Conservation (phyloP, 2,888 invertebrate genomes). For the Pecten maximus region DNA sequence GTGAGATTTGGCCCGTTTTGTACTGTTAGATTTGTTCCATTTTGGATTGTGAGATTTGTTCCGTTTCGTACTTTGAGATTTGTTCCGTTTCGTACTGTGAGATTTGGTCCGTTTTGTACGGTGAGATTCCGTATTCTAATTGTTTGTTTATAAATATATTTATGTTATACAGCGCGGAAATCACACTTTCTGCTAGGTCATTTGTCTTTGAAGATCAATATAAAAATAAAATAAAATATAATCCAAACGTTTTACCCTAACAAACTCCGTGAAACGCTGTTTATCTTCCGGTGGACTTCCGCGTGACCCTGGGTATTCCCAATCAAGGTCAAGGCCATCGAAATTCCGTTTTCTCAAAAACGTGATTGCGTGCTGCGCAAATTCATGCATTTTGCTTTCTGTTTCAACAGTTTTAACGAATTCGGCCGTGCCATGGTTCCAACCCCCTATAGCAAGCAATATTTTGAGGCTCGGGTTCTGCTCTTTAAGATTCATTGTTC, state of each 20-base stretch:
- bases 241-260: neutral
- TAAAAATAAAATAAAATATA: too few relatives aligned
- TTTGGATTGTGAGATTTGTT: too few relatives aligned
- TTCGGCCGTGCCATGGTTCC: constrained; percentile 93
- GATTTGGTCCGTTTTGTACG: too few relatives aligned
- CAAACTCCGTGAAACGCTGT: constrained; percentile 64
- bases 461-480: constrained; percentile 89
- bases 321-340: constrained; percentile 94
- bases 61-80: too few relatives aligned
- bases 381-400: constrained; percentile 62
- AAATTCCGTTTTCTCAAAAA: constrained; percentile 85
- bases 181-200: too few relatives aligned
- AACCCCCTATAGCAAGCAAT: constrained; percentile 93
- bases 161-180: too few relatives aligned
- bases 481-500: constrained; percentile 88
- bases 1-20: too few relatives aligned
- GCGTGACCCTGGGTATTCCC: constrained; percentile 90
- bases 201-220: too few relatives aligned
- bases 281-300: constrained; percentile 77
- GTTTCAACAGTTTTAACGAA: constrained; percentile 73
- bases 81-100: too few relatives aligned
- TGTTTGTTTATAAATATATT: too few relatives aligned
- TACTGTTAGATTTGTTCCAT: too few relatives aligned
- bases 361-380: constrained; percentile 65
- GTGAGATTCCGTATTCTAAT: too few relatives aligned